Evolutionary conservation across 1,140 invertebrate species (phyloP), one percentile per base, ranked within the genome.

Genomic region (Sitophilus oryzae): DNA sequence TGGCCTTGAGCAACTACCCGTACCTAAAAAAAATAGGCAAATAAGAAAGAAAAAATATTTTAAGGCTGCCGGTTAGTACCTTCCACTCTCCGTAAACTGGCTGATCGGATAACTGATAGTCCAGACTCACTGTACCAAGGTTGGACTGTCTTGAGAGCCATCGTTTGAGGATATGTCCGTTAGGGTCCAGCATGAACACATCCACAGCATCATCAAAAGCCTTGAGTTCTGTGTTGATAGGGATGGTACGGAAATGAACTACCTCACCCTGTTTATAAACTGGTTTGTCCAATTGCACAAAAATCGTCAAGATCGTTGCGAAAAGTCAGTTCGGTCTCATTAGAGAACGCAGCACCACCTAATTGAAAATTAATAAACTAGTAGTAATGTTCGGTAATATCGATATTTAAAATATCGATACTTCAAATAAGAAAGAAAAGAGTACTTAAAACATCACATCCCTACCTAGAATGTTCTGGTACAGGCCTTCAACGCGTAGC

Each of bases 251-350:
- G 67, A 96, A 94, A 42, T 82, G 76, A 0, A 96, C 88, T 30
- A 81, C 90, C 70, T 96, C 88, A 1, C 90, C 85, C 72, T 96
- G 93, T 81, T 88, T 96, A 66, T 97, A 98, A 0, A 96, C 82
- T 0, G 93, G 93, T 69, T 96, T 96, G 67, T 98, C 92, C 48
- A 91, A 85, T 73, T 96, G 93, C 61, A 98, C 88, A 62, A 97
- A 93, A 57, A 97, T 91, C 0, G 93, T 93, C 87, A 94, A 92
- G 91, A 92, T n/a, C 89, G 73, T 63, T 88, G 86, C 0, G 87
- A 91, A 66, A 93, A 94, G 8, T 75, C 9, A 95, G 72, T 52
- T 79, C 71, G 0, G 89, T 91, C 67, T 91, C 88, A 62, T 93
- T 93, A 9, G 83, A 70, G 70, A 94, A 94, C 0, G 88, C 88